These are phyloP conservation scores for Regulus satrapa DNA, from an alignment of 2,113 vertebrate genomes.

Conservation along the genomic window DNA sequence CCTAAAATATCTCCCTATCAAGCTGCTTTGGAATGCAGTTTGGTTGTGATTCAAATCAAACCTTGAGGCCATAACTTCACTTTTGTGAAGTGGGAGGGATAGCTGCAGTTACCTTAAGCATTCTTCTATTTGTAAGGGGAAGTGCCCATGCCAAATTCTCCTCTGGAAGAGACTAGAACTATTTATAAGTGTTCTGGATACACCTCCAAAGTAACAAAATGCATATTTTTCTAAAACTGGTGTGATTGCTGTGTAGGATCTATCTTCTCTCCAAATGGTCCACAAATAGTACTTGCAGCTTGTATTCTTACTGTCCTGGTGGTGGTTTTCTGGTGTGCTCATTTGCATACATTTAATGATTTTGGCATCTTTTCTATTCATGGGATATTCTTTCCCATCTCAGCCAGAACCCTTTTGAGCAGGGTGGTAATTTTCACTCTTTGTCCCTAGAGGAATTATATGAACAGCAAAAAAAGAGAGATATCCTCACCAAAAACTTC, in stretches of 20 bases:
- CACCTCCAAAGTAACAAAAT: background rate
- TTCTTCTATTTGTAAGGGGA: background rate
- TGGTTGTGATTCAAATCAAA: background rate
- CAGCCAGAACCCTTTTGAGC: background rate
- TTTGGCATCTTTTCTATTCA: background rate
- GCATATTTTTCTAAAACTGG: background rate
- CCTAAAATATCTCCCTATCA: background rate
- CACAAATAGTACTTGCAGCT: background rate
- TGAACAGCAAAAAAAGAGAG: background rate
- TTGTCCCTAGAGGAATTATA: background rate
- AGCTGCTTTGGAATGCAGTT: background rate
- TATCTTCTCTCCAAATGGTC: background rate
- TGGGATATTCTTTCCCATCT: background rate
- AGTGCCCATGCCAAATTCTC: background rate
- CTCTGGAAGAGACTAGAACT: background rate
- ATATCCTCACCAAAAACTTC: background rate
- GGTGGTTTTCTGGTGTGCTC: background rate
- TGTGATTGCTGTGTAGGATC: background rate
- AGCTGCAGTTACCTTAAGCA: background rate
- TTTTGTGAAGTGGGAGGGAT: background rate
- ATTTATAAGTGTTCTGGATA: background rate
- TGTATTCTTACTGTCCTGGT: background rate
- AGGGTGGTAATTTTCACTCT: background rate
- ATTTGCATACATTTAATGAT: background rate
- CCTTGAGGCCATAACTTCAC: background rate